phyloP scores from a whole-genome alignment of 2,888 invertebrate species.

The Phlogophora meticulosa region DNA sequence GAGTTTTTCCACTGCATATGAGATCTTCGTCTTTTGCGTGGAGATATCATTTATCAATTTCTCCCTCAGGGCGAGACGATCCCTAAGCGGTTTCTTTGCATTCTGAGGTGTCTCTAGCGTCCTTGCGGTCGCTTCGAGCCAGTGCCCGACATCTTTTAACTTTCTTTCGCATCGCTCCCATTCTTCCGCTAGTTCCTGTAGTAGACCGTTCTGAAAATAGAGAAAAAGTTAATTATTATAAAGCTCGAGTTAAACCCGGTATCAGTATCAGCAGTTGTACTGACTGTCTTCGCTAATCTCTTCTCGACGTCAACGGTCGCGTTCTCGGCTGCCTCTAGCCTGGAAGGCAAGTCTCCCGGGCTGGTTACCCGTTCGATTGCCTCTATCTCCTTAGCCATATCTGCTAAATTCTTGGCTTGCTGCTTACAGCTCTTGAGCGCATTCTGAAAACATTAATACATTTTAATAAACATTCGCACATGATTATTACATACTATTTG shows the following conservation, averaged over 20 bases:
- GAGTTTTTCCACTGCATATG: constrained; percentile 97
- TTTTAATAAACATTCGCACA: constrained; percentile 28
- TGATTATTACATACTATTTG: neutral
- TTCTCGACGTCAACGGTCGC: constrained; percentile 96
- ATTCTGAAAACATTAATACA: constrained; percentile 90
- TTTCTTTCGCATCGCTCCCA: constrained; percentile 99
- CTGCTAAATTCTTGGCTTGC: constrained; percentile 96
- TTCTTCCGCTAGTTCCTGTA: constrained; percentile 98
- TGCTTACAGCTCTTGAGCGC: constrained; percentile 97
- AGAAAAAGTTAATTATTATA: constrained; percentile 38
- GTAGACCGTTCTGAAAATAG: constrained; percentile 94
- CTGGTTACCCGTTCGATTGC: constrained; percentile 95
- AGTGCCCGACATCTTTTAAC: constrained; percentile 96
- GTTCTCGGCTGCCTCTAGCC: constrained; percentile 96
- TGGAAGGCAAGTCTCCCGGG: constrained; percentile 96
- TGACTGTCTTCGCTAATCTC: constrained; percentile 96
- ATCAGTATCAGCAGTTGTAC: constrained; percentile 66
- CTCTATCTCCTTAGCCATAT: constrained; percentile 97
- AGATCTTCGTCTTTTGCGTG: constrained; percentile 97
- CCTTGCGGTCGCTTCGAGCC: constrained; percentile 96
- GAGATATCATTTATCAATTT: constrained; percentile 96
- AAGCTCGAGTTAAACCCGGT: neutral
- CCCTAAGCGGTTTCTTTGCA: constrained; percentile 96
- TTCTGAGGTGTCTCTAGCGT: constrained; percentile 95
- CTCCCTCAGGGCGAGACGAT: constrained; percentile 96